These are phyloP conservation scores for Endomychus coccineus DNA, from an alignment of 2,888 invertebrate genomes.

Conservation along the genomic window DNA sequence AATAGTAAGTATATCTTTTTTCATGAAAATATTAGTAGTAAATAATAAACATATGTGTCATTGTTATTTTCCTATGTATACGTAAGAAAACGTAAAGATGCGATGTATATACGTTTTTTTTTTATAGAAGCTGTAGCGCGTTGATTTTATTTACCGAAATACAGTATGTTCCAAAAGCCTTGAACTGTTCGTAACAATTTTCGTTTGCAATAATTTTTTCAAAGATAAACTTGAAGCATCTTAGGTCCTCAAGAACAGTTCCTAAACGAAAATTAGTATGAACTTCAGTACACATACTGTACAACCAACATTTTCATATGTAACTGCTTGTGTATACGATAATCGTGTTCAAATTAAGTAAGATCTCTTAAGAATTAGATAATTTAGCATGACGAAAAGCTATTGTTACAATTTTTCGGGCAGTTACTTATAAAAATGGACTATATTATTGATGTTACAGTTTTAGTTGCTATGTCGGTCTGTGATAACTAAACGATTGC, in stretches of 20 bases:
- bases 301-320: no score
- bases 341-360: no score
- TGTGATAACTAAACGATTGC: slow-evolving; percentile 43
- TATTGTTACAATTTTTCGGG: slow-evolving; percentile 3
- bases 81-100: slow-evolving; percentile 29
- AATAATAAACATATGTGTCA: slow-evolving; percentile 11
- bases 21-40: no score
- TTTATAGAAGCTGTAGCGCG: slow-evolving; percentile 29
- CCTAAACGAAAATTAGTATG: no score
- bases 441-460: slow-evolving; percentile 8
- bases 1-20: no score
- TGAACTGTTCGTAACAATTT: not conserved
- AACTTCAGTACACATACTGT: no score
- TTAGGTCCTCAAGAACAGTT: slow-evolving; percentile 1
- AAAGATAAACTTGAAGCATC: not conserved
- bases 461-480: slow-evolving; percentile 44
- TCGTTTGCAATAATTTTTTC: slow-evolving; percentile 8
- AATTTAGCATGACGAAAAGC: not conserved
- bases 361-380: no score
- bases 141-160: slow-evolving; percentile 3
- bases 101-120: slow-evolving; percentile 36
- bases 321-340: no score
- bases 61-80: slow-evolving; percentile 27
- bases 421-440: slow-evolving; percentile 9
- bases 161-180: no score